Evolutionary conservation across 2,113 vertebrate species (phyloP), one percentile per base, ranked within the genome.

Genomic region (Emydura subglobosa): DNA sequence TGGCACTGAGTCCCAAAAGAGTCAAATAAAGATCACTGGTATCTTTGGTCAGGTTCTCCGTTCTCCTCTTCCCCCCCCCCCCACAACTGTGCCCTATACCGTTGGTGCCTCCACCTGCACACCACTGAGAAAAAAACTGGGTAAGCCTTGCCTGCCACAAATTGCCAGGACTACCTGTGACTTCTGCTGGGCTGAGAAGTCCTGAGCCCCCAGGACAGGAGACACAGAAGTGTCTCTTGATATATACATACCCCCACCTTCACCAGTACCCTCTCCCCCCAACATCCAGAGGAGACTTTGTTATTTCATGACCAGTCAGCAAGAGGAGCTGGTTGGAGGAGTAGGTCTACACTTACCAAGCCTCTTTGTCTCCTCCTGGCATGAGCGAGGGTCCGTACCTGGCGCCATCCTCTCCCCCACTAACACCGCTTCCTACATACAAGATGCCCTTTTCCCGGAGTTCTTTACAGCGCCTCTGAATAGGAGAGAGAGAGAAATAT

Each of bases 361-460:
- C 99, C 29, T 99, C 99, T 92, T 98, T 99, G 97, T 99, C 98
- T 42, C 99, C 99, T 54, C 99, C 99, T 1, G 99, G 99, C 99
- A 99, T 99, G 39, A 99, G 99, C 0, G 99, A 99, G 0, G 99
- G 99, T 61, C 99, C 99, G 0, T 99, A 98, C 5, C 99, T 98
- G 39, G 99, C 99, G 24, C 99, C 99, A 0, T 99, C 99, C 96
- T 99, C 99, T 79, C 99, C 99, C 4, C 99, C 99, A 16, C 99
- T 99, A 6, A 99, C 99, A 12, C 99, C 99, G 0, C 99, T 99
- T 14, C 99, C 99, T 1, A 99, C 99, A 97, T 99, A 99, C 81
- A 99, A 96, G 96, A 99, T 97, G 17, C 98, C 98, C 93, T 99
- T 99, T 91, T 98, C 98, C 92, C 97, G 98, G 44, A 99, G 98